A percentile compares a stretch with the other conserved stretches of the same genome.
These are phyloP conservation scores for Mythimna loreyi DNA, from an alignment of 2,888 invertebrate species.

Conservation along the genomic window DNA sequence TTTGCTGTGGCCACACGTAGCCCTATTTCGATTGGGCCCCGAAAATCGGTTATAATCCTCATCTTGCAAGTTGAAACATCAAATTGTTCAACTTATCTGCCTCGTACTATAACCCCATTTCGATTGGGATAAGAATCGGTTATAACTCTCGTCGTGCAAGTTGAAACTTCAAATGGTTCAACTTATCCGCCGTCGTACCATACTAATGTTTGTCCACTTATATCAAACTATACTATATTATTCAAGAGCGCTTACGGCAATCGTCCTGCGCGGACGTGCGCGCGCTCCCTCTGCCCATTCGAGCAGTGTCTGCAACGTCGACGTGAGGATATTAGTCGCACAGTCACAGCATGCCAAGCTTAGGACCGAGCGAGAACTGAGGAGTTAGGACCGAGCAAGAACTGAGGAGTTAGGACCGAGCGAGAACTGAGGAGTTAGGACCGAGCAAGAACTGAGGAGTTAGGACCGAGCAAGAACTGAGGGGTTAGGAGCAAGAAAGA, in stretches of 20 bases:
- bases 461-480: not conserved
- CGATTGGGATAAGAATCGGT: no score
- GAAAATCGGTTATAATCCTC: no score
- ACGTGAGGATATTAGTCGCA: conserved; percentile 49
- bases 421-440: not conserved
- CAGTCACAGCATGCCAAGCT: conserved; percentile 23
- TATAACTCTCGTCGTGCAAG: no score
- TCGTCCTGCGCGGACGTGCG: conserved; percentile 54
- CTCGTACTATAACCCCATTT: no score
- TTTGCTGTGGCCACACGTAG: no score
- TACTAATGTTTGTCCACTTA: no score
- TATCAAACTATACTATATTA: not conserved
- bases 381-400: not conserved
- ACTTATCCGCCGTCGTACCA: no score
- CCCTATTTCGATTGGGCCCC: no score
- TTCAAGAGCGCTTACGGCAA: conserved; percentile 47
- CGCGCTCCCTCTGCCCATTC: conserved; percentile 49
- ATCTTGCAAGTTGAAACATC: no score
- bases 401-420: not conserved
- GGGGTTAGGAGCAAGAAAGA: not conserved
- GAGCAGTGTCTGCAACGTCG: conserved; percentile 48
- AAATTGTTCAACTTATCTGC: no score
- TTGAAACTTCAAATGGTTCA: no score
- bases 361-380: not conserved
- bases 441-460: not conserved